These are phyloP conservation scores for Gallinago nigripennis DNA, from an alignment of 2,797 vertebrate genomes.

Conservation along the genomic window DNA sequence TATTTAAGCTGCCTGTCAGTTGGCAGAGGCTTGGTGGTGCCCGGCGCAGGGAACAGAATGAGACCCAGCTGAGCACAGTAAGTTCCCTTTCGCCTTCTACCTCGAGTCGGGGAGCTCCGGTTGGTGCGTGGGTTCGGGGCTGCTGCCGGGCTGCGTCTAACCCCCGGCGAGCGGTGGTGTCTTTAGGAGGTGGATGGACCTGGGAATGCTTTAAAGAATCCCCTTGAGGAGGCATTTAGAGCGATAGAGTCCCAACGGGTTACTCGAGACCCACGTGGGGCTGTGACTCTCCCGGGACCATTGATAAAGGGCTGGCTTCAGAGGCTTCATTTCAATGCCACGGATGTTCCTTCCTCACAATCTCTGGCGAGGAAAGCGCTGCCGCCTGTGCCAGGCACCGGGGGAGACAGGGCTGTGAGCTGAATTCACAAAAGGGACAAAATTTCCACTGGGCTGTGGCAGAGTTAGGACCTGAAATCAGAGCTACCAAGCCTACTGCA, in stretches of 20 bases:
- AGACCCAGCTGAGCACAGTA: constrained; percentile 60
- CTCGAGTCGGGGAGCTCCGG: background rate
- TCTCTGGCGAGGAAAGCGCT: constrained; percentile 37
- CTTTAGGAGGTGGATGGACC: background rate
- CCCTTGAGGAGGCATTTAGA: background rate
- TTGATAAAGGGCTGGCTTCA: constrained; percentile 18
- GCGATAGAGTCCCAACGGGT: background rate
- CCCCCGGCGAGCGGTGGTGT: background rate
- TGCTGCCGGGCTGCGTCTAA: background rate
- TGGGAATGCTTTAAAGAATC: background rate
- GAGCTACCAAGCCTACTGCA: background rate
- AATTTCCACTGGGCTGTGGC: constrained; percentile 50
- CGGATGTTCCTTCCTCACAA: constrained; percentile 38
- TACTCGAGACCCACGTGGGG: constrained; percentile 9
- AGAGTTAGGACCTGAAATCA: background rate
- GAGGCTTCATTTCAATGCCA: constrained; percentile 52
- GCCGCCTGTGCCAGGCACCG: constrained; percentile 53
- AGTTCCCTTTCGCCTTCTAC: constrained; percentile 52
- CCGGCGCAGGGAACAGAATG: constrained; percentile 26
- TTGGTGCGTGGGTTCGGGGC: background rate
- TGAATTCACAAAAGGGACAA: constrained; percentile 51
- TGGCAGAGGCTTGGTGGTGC: constrained; percentile 50
- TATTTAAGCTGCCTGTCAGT: constrained; percentile 66
- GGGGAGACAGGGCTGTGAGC: constrained; percentile 42
- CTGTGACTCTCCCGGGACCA: background rate